phyloP scores from a whole-genome alignment of 2,888 invertebrate species.

The Hyposoter dolosus region DNA sequence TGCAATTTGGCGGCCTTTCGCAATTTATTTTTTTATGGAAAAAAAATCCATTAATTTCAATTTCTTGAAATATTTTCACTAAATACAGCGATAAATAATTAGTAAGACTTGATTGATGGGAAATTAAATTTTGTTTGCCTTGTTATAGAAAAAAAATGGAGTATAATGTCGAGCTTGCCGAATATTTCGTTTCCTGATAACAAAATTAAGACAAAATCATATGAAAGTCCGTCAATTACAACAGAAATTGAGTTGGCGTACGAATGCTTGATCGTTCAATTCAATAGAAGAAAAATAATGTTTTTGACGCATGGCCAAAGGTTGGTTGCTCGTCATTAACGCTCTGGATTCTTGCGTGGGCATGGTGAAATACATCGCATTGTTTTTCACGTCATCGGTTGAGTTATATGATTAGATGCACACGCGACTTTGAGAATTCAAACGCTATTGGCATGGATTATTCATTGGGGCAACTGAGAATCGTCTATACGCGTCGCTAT shows the following conservation, averaged over 20 bases:
- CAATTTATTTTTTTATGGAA: no score
- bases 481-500: slow-evolving; percentile 33
- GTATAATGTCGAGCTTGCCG: neutral
- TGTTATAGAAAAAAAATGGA: neutral
- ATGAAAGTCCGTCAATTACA: neutral
- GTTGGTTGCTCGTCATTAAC: slow-evolving; percentile 77
- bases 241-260: neutral
- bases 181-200: neutral
- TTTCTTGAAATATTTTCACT: no score
- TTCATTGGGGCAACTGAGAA: slow-evolving; percentile 72
- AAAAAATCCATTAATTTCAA: no score
- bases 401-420: slow-evolving; percentile 38
- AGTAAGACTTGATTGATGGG: neutral
- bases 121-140: neutral
- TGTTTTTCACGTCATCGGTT: slow-evolving; percentile 67
- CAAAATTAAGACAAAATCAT: no score
- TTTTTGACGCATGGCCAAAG: slow-evolving; percentile 78
- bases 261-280: neutral
- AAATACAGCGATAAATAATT: no score
- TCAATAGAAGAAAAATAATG: neutral
- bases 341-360: slow-evolving; percentile 78
- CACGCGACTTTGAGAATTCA: slow-evolving; percentile 35
- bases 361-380: slow-evolving; percentile 68
- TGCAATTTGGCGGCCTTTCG: no score
- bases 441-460: slow-evolving; percentile 78